Base-by-base conservation (phyloP, 1,140 invertebrate species). In the Lepidotrigona ventralis region DNA sequence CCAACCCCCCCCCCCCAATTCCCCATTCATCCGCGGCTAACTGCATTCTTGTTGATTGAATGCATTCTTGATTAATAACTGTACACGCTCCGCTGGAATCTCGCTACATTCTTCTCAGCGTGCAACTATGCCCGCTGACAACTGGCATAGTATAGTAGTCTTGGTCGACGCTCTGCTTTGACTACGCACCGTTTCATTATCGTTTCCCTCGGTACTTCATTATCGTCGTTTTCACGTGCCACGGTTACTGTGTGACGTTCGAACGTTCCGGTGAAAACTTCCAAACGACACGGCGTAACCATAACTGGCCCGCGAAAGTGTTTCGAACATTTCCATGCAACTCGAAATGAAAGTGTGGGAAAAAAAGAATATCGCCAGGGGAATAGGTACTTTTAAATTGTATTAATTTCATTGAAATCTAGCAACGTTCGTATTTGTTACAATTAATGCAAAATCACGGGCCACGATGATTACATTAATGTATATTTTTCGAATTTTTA, bases 31-130 rank as follows among this genome's bases (percentile, higher is more conserved):
- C 26, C 9, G 23, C 53, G 26, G 56, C 53, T 56, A 73, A 39
- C 21, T 29, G n/a, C 51, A 72, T 72, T 73, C 51, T 56, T 73
- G 51, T 56, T 73, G 21, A 29, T 19, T 21, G 54, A 74, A 58
- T 33, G 14, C 29, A 74, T 74, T 58, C 54, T 58, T 58, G 54
- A 29, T 74, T 58, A 74, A 74, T 58, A 74, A 39, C 29, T 54
- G 26, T 54, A 54, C 15, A 15, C 19, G 60, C 5, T 26, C 46
- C 1, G 2, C 23, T 70, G 54, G 29, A 58, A 74, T 58, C 29
- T 39, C 1, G 46, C 56, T 75, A 46, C 19, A 54, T 29, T 54
- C 70, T 72, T 14, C 6, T 2, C 8, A 21, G 1, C 23, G 29
- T 46, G n/a, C 33, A 60, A 46, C 56, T 39, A n/a, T 23, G 14